These are phyloP conservation scores for Drosophila takahashii DNA, from an alignment of 1,140 invertebrate species.

Conservation along the genomic window DNA sequence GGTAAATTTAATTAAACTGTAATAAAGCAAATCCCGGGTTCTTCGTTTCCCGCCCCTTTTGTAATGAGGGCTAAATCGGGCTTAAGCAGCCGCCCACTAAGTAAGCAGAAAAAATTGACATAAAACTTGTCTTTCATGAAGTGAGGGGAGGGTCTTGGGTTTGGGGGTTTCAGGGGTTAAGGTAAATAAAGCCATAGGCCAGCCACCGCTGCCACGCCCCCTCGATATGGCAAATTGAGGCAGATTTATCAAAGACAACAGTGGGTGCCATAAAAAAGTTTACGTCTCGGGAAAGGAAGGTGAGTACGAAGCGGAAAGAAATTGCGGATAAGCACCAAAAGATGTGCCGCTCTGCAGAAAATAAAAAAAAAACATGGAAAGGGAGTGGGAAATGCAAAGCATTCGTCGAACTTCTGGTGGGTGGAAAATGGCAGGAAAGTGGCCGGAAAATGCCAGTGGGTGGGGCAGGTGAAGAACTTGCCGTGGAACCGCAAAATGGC, in stretches of 20 bases:
- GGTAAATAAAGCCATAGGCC: slow-evolving; percentile 68
- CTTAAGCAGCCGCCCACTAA: slow-evolving; percentile 78
- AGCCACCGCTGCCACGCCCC: slow-evolving; percentile 44
- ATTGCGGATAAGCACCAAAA: slow-evolving; percentile 78
- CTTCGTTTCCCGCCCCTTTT: slow-evolving; percentile 1
- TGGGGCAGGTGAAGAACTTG: slow-evolving; percentile 32
- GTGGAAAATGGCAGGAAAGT: slow-evolving; percentile 31
- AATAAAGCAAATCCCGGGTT: slow-evolving; percentile 80
- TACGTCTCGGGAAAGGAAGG: slow-evolving; percentile 67
- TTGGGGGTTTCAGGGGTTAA: neutral
- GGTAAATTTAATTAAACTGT: slow-evolving; percentile 84
- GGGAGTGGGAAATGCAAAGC: slow-evolving; percentile 54
- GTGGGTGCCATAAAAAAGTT: slow-evolving; percentile 84
- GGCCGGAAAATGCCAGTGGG: slow-evolving; percentile 7
- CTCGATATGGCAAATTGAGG: slow-evolving; percentile 81
- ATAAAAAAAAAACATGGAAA: neutral
- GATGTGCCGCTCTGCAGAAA: slow-evolving; percentile 44
- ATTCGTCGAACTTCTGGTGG: slow-evolving; percentile 46
- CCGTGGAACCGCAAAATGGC: slow-evolving; percentile 84
- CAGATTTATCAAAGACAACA: slow-evolving; percentile 82
- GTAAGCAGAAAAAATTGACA: slow-evolving; percentile 71
- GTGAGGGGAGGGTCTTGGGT: slow-evolving; percentile 21
- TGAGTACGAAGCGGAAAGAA: slow-evolving; percentile 66
- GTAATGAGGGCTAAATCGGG: slow-evolving; percentile 84
- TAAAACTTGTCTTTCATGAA: slow-evolving; percentile 79